Percentiles rank a stretch among this genome's conserved stretches.
Conservation (phyloP, 2,888 invertebrate genomes). For the Sipha maydis region DNA sequence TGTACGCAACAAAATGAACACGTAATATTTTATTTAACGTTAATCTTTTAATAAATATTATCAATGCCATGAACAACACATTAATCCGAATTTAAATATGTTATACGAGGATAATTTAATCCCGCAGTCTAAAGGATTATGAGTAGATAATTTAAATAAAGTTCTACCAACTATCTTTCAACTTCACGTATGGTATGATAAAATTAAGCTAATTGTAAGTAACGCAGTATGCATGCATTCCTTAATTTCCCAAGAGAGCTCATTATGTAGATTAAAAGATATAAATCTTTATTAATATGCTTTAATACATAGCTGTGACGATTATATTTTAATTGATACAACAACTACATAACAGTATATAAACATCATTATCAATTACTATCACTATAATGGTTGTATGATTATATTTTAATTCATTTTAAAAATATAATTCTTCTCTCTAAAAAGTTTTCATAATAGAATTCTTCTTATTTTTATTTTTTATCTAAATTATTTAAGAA, state of each 20-base stretch:
- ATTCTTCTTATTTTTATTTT: neutral
- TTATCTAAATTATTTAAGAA: neutral
- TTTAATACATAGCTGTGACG: slow-evolving; percentile 13
- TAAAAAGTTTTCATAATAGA: too few species aligned
- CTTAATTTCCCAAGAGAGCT: slow-evolving; percentile 58
- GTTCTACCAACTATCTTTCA: slow-evolving; percentile 36
- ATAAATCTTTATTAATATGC: slow-evolving; percentile 20
- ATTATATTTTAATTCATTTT: too few species aligned
- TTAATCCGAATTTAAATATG: slow-evolving; percentile 54
- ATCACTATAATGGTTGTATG: neutral
- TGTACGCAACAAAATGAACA: neutral
- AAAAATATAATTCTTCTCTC: too few species aligned
- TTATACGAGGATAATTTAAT: slow-evolving; percentile 50
- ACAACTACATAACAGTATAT: neutral
- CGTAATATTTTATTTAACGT: neutral
- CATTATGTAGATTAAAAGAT: slow-evolving; percentile 17
- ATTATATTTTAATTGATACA: slow-evolving; percentile 6
- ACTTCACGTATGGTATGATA: slow-evolving; percentile 30
- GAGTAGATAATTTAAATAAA: slow-evolving; percentile 57
- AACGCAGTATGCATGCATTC: slow-evolving; percentile 30
- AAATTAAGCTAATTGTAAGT: slow-evolving; percentile 60
- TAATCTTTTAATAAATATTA: neutral
- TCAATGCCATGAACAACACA: slow-evolving; percentile 4
- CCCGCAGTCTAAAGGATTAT: slow-evolving; percentile 41
- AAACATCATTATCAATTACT: neutral